Percentiles rank a stretch among this genome's conserved stretches.
These are phyloP conservation scores for Coenobita brevimanus DNA, from an alignment of 1,140 invertebrate genomes.

Conservation along the genomic window DNA sequence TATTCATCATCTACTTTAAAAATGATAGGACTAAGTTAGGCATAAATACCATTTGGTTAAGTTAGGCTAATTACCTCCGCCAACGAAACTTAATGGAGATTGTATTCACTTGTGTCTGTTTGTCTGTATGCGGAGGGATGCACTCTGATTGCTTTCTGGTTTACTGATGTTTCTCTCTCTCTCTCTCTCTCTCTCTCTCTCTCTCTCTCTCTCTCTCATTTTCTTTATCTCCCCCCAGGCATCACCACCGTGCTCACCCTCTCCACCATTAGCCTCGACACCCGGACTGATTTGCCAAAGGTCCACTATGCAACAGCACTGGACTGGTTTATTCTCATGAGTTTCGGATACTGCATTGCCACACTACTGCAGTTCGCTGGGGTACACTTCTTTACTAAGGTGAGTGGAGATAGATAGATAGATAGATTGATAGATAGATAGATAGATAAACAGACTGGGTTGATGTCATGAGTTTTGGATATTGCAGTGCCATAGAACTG, in stretches of 20 bases:
- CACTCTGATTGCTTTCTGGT: too few relatives aligned
- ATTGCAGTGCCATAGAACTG: too few relatives aligned
- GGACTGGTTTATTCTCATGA: slow-evolving; percentile 94
- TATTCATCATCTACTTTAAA: too few relatives aligned
- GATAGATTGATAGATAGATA: too few relatives aligned
- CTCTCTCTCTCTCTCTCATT: neutral
- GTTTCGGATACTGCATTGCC: slow-evolving; percentile 94
- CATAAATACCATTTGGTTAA: too few relatives aligned
- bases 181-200: slow-evolving; percentile 35
- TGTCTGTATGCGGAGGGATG: too few relatives aligned
- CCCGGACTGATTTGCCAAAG: slow-evolving; percentile 91
- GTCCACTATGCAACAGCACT: slow-evolving; percentile 93
- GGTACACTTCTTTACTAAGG: slow-evolving; percentile 95
- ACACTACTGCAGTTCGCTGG: slow-evolving; percentile 94
- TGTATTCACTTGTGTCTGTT: too few relatives aligned
- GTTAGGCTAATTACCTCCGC: too few relatives aligned
- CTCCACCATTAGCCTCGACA: slow-evolving; percentile 93
- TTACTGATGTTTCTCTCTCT: slow-evolving; percentile 27
- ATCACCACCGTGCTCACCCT: slow-evolving; percentile 94
- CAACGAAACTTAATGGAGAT: too few relatives aligned
- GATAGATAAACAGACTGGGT: too few relatives aligned
- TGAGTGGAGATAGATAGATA: slow-evolving; percentile 71
- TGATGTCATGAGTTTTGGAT: too few relatives aligned
- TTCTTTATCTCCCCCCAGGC: slow-evolving; percentile 75
- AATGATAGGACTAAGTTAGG: too few relatives aligned